Base-by-base conservation (phyloP, 2,113 vertebrate genomes). In the Hyla sarda region DNA sequence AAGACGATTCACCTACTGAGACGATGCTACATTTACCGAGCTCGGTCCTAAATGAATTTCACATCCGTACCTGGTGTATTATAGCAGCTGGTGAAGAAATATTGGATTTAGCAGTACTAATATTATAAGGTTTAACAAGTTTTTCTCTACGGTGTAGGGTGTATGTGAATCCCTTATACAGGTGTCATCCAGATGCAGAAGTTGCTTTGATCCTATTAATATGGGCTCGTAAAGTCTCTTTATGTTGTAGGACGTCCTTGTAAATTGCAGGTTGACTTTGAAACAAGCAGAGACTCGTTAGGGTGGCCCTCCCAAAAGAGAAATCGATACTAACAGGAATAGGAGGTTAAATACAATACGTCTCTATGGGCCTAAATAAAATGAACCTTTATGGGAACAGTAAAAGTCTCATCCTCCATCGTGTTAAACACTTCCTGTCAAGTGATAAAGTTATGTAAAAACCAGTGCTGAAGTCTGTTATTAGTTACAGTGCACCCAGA, bases 141-240 rank as follows among this genome's bases (percentile, higher is more conserved):
- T 37, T 62, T 21, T n/a, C 17, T 1, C 34, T 47, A 19, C 19
- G 2, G n/a, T 81, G 37, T 14, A 41, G 7, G 19, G 4, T 81
- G 5, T 47, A 17, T 65, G 56, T 45, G 56, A 47, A 65, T 65
- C 58, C 23, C 34, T 23, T 25, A 47, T 58, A 11, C 34, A 47
- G 77, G 62, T 86, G 58, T 47, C 58, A 73, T n/a, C 62, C 76
- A 81, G 50, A 62, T 80, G 76, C 48, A 62, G 13, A 54, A 85
- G 47, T 65, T 25, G 19, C 62, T 86, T 86, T 86, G 60, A 71
- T 80, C 45, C 80, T 11, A 86, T 86, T 79, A 86, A 78, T 62
- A 58, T 3, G 16, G 50, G 19, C 50, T 28, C 54, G 25, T 86
- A 72, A 86, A 81, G 81, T 47, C n/a, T 58, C n/a, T 45, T 78